Conservation (phyloP, 2,113 vertebrate genomes). For the Anseranas semipalmata region DNA sequence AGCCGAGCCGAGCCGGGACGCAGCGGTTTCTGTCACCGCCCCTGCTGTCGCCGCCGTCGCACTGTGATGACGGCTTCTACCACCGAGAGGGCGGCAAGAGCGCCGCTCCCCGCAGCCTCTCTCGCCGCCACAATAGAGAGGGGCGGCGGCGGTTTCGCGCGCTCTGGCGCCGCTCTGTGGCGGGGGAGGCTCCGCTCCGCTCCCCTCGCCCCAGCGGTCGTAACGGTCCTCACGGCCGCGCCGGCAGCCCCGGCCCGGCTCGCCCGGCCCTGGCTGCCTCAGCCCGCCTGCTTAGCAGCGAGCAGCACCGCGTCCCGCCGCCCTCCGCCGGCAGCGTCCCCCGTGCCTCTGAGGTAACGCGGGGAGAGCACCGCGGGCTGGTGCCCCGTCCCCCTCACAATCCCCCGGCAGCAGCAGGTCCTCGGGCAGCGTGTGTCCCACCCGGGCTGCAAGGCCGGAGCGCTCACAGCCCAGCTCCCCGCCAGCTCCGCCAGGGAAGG, state of each 20-base stretch:
- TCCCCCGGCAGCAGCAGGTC: background rate
- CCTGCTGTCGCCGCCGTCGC: background rate
- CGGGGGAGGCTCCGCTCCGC: no score
- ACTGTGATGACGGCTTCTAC: background rate
- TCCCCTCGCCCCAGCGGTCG: no score
- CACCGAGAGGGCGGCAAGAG: background rate
- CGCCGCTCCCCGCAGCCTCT: background rate
- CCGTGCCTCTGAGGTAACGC: background rate
- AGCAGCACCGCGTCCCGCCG: no score
- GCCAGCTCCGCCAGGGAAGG: background rate
- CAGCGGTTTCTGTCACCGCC: no score
- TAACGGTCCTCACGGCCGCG: background rate
- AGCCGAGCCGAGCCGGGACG: no score
- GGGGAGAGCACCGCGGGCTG: background rate
- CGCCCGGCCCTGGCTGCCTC: background rate
- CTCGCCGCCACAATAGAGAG: background rate
- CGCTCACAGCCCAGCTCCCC: background rate
- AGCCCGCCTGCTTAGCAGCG: background rate
- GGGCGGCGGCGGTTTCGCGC: background rate
- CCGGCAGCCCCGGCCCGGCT: background rate
- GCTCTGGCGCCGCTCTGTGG: background rate
- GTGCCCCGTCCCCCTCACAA: background rate
- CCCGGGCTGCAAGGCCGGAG: background rate
- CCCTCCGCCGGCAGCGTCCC: background rate
- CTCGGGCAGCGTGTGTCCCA: background rate